Evolutionary conservation across 2,113 vertebrate species (phyloP).

Genomic region (Nothocercus julius): DNA sequence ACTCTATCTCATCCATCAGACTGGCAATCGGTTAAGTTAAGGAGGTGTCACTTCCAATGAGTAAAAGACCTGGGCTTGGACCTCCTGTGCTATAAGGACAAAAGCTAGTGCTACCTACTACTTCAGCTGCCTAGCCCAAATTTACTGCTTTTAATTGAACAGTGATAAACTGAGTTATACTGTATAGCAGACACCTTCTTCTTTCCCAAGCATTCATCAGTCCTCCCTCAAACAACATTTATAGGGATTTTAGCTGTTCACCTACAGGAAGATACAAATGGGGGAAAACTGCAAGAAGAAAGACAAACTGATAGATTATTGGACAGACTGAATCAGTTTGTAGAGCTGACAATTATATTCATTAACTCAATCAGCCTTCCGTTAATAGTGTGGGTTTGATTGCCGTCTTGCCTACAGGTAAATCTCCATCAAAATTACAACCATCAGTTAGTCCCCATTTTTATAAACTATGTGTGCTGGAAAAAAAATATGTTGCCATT

Average conservation of each 20-base stretch:
- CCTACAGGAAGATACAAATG: constrained; percentile 29
- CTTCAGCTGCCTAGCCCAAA: not conserved
- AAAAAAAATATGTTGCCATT: not conserved
- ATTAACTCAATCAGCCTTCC: constrained; percentile 64
- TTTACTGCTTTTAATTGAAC: not conserved
- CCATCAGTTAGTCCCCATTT: constrained; percentile 64
- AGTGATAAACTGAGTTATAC: not conserved
- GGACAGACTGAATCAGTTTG: constrained; percentile 58
- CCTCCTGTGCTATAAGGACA: not conserved
- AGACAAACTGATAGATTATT: constrained; percentile 55
- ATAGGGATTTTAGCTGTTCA: constrained; percentile 42
- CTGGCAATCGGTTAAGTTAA: not conserved
- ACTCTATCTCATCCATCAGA: not conserved
- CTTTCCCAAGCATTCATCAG: not conserved
- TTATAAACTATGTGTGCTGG: constrained; percentile 70
- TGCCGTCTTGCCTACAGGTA: constrained; percentile 78
- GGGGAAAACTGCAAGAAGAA: constrained; percentile 13
- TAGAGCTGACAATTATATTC: constrained; percentile 70
- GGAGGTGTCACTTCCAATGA: not conserved
- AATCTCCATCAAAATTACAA: constrained; percentile 81
- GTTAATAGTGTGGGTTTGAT: constrained; percentile 76
- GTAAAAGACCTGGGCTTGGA: not conserved
- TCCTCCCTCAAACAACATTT: not conserved
- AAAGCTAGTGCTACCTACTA: not conserved
- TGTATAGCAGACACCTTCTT: not conserved